phyloP scores from a whole-genome alignment of 2,797 vertebrate genomes.

The Amazona finschi region DNA sequence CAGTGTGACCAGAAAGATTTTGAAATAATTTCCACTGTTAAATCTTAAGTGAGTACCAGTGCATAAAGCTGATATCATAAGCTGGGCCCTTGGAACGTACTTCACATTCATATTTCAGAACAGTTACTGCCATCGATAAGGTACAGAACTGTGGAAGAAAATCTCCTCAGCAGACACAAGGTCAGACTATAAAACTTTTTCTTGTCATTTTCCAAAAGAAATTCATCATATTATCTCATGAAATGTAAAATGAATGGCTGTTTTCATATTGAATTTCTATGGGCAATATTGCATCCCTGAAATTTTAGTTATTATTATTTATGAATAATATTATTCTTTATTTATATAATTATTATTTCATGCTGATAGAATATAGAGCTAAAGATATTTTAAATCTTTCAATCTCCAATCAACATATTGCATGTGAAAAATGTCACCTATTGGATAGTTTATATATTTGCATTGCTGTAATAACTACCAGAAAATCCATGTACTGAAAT shows the following conservation, averaged over 20 bases:
- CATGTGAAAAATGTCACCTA: background rate
- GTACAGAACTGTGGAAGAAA: background rate
- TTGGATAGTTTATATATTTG: background rate
- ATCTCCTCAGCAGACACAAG: conserved; percentile 24
- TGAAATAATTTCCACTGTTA: background rate
- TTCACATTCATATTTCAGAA: background rate
- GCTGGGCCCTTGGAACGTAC: background rate
- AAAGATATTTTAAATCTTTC: background rate
- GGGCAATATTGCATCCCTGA: background rate
- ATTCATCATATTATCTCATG: background rate
- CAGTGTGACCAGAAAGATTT: background rate
- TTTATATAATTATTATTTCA: background rate
- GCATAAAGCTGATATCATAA: background rate
- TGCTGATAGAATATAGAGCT: background rate
- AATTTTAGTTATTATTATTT: background rate
- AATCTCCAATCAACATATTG: background rate
- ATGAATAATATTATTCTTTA: background rate
- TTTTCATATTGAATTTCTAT: background rate
- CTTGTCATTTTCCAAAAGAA: conserved; percentile 25
- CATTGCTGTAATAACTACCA: background rate
- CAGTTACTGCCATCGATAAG: background rate
- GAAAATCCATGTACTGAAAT: background rate
- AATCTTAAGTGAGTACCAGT: conserved; percentile 19
- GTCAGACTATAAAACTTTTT: conserved; percentile 33
- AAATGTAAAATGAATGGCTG: background rate